These are phyloP conservation scores for Vesta saturnalis DNA, from an alignment of 2,888 invertebrate genomes.

Conservation along the genomic window DNA sequence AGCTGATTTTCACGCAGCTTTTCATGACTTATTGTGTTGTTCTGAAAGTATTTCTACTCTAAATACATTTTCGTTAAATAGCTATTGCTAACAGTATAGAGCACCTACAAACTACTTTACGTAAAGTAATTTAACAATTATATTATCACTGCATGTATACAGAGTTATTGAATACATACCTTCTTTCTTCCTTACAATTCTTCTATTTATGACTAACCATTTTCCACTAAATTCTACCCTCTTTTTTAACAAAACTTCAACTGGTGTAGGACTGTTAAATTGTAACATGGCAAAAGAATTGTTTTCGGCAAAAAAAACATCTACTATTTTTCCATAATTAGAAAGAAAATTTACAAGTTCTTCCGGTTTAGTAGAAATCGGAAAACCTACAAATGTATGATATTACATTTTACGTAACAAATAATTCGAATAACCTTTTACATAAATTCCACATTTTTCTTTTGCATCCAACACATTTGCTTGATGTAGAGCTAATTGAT, in stretches of 20 bases:
- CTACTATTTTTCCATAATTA: slow-evolving; percentile 49
- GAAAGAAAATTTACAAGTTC: slow-evolving; percentile 51
- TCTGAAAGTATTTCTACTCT: no score
- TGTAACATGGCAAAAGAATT: slow-evolving; percentile 51
- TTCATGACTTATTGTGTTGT: no score
- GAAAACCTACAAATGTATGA: slow-evolving; percentile 39
- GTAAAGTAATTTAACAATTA: background rate
- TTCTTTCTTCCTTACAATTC: background rate
- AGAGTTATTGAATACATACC: background rate
- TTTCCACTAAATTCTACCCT: slow-evolving; percentile 43
- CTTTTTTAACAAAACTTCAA: slow-evolving; percentile 42
- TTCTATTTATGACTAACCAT: background rate
- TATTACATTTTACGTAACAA: background rate
- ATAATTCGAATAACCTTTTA: slow-evolving; percentile 44
- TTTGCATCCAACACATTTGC: slow-evolving; percentile 26
- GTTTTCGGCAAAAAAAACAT: slow-evolving; percentile 40
- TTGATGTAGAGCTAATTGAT: slow-evolving; percentile 39
- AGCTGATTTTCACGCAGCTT: no score
- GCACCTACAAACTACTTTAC: no score
- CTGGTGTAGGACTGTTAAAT: slow-evolving; percentile 47
- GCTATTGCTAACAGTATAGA: no score
- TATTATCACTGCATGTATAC: no score
- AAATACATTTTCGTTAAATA: no score
- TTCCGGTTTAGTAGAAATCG: slow-evolving; percentile 44
- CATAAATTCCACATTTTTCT: slow-evolving; percentile 47